A percentile compares a stretch with the other conserved stretches of the same genome.
phyloP scores from a whole-genome alignment of 2,113 vertebrate species.

The Heloderma charlesbogerti region DNA sequence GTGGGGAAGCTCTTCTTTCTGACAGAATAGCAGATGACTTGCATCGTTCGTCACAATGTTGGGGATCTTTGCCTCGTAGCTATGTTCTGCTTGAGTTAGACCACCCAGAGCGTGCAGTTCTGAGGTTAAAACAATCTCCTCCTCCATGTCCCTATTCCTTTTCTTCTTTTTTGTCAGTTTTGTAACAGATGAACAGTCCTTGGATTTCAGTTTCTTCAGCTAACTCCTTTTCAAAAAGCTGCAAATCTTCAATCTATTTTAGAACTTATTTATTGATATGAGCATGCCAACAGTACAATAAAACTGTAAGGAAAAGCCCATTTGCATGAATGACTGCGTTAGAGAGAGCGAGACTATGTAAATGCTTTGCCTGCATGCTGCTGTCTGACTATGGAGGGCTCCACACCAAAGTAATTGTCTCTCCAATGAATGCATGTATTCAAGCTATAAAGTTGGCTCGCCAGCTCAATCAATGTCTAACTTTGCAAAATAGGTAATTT shows the following conservation, averaged over 20 bases:
- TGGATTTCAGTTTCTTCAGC: slow-evolving; percentile 50
- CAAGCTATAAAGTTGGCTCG: not conserved
- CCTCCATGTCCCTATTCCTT: slow-evolving; percentile 44
- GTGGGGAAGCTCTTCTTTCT: slow-evolving; percentile 80
- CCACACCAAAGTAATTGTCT: slow-evolving; percentile 24
- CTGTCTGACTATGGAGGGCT: slow-evolving; percentile 6
- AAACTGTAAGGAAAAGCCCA: slow-evolving; percentile 33
- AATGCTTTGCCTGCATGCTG: slow-evolving; percentile 40
- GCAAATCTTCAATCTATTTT: slow-evolving; percentile 40
- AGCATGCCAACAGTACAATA: slow-evolving; percentile 42
- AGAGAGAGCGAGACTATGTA: slow-evolving; percentile 28
- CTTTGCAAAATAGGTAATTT: slow-evolving; percentile 5
- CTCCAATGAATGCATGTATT: not conserved
- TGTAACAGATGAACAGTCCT: slow-evolving; percentile 53
- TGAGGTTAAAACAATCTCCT: slow-evolving; percentile 68
- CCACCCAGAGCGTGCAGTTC: slow-evolving; percentile 67
- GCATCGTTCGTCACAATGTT: slow-evolving; percentile 66
- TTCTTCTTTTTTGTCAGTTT: slow-evolving; percentile 48
- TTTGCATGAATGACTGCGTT: slow-evolving; percentile 52
- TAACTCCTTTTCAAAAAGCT: slow-evolving; percentile 44
- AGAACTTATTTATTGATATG: slow-evolving; percentile 62
- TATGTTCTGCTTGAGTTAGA: slow-evolving; percentile 78
- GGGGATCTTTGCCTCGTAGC: slow-evolving; percentile 73
- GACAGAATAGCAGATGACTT: slow-evolving; percentile 83
- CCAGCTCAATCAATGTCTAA: not conserved